Evolutionary conservation across 2,888 invertebrate genomes (phyloP).

Genomic region (Lasioglossum lativentre): DNA sequence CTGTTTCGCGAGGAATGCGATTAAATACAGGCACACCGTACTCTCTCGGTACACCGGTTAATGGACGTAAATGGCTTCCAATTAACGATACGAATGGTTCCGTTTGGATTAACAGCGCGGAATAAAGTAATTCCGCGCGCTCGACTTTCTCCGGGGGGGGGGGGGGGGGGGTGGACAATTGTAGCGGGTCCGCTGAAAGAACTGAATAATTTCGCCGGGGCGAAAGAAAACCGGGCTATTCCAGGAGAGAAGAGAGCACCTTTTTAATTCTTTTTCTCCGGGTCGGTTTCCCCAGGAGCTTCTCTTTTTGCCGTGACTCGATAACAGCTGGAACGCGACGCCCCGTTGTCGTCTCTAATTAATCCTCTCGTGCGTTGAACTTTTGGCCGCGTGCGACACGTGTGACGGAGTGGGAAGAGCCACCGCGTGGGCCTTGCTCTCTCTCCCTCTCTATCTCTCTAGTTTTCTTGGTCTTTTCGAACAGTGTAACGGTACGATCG

Average conservation of each 20-base stretch:
- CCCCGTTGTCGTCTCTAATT: conserved; percentile 25
- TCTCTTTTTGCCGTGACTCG: neutral
- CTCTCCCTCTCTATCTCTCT: neutral
- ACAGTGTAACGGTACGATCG: neutral
- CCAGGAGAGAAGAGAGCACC: neutral
- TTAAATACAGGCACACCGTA: neutral
- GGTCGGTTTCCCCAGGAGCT: neutral
- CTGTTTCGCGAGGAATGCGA: neutral
- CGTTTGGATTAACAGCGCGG: neutral
- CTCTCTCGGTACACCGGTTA: neutral
- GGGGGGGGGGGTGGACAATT: neutral
- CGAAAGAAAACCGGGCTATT: neutral
- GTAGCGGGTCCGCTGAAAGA: neutral
- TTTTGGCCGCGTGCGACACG: conserved; percentile 25
- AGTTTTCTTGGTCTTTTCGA: neutral
- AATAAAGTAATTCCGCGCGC: conserved; percentile 2
- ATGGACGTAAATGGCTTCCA: neutral
- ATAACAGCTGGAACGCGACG: conserved; percentile 13
- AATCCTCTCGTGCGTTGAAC: conserved; percentile 32
- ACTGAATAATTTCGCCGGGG: neutral
- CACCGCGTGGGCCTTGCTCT: neutral
- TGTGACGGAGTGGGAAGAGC: conserved; percentile 35
- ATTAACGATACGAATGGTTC: neutral
- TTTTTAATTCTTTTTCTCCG: neutral
- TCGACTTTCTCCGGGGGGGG: neutral